phyloP scores from a whole-genome alignment of 2,888 invertebrate species.

The Chirona hameri region DNA sequence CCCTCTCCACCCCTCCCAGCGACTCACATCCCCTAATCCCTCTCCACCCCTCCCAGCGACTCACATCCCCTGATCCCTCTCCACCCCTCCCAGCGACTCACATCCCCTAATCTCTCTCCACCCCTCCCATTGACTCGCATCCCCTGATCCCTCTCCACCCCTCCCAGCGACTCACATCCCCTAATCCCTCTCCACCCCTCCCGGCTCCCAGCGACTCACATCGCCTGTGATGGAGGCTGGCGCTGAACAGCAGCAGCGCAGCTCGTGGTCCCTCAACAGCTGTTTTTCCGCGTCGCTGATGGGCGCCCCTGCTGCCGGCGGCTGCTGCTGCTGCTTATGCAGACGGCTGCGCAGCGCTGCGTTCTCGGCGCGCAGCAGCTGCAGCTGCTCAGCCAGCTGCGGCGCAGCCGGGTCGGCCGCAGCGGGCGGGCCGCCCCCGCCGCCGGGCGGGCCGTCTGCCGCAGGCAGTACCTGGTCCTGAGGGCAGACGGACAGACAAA shows the following conservation, averaged over 20 bases:
- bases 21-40: too few relatives aligned
- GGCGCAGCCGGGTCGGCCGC: slow-evolving; percentile 60
- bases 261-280: slow-evolving; percentile 42
- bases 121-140: too few relatives aligned
- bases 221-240: slow-evolving; percentile 40
- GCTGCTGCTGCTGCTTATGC: slow-evolving; percentile 43
- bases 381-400: slow-evolving; percentile 54
- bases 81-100: too few relatives aligned
- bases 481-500: background rate
- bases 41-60: too few relatives aligned
- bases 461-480: background rate
- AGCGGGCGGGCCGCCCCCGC: slow-evolving; percentile 54
- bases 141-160: too few relatives aligned
- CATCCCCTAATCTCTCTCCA: too few relatives aligned
- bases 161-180: too few relatives aligned
- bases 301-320: slow-evolving; percentile 43
- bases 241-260: slow-evolving; percentile 40
- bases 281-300: slow-evolving; percentile 50
- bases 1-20: too few relatives aligned
- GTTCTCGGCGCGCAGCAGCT: slow-evolving; percentile 47
- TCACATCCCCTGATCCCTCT: too few relatives aligned
- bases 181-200: too few relatives aligned
- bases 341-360: slow-evolving; percentile 46
- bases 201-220: background rate
- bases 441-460: background rate